Conservation (phyloP, 1,140 invertebrate genomes). For the Pseudomyrmex gracilis region DNA sequence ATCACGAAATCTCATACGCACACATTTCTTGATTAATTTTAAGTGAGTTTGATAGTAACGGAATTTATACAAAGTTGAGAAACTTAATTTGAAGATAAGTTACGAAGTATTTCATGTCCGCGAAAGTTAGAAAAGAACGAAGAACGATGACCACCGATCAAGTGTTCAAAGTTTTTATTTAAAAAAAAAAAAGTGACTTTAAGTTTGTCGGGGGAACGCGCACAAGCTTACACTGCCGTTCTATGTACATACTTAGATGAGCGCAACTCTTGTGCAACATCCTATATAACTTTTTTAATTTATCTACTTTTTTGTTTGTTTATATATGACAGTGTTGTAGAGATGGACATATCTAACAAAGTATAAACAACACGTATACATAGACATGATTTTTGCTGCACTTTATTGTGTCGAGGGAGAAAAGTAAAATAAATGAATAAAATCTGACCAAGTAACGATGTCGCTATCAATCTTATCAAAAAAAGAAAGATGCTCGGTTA, state of each 20-base stretch:
- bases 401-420: too few species aligned
- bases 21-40: too few species aligned
- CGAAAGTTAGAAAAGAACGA: conserved; percentile 29
- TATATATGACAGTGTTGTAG: neutral
- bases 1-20: too few species aligned
- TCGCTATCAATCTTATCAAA: too few species aligned
- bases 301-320: neutral
- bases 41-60: too few species aligned
- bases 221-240: neutral
- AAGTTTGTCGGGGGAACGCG: conserved; percentile 6
- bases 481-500: too few species aligned
- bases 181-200: conserved; percentile 5
- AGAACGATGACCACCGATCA: conserved; percentile 31
- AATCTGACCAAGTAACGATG: too few species aligned
- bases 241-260: conserved; percentile 1
- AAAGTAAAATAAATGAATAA: too few species aligned
- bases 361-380: too few species aligned
- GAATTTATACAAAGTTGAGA: neutral
- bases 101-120: conserved; percentile 8
- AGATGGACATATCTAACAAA: neutral
- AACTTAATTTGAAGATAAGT: conserved; percentile 24
- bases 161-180: conserved; percentile 17
- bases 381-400: too few species aligned
- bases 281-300: conserved; percentile 34
- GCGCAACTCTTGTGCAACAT: neutral